Percentiles rank a stretch among this genome's conserved stretches.
Conservation (phyloP, 1,140 invertebrate species). For the Pentalonia nigronervosa region DNA sequence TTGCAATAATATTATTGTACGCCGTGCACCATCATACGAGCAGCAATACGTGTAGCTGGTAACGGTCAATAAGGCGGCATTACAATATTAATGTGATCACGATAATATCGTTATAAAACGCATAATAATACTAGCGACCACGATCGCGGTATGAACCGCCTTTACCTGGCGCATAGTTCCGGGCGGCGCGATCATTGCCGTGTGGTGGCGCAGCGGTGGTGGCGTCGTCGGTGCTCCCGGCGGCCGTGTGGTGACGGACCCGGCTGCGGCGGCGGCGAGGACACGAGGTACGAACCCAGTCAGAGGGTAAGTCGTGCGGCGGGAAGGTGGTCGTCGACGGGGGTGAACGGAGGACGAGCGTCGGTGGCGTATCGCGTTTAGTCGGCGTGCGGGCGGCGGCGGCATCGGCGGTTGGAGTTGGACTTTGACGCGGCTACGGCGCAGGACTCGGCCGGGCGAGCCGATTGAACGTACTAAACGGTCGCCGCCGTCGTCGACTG, state of each 20-base stretch:
- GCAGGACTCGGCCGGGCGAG: conserved; percentile 51
- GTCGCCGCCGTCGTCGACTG: not conserved
- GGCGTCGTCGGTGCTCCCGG: not conserved
- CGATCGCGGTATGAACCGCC: not conserved
- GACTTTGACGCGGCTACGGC: conserved; percentile 3
- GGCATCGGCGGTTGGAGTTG: not conserved
- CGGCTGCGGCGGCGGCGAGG: not conserved
- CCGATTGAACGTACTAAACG: conserved; percentile 56
- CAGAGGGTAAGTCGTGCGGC: not conserved
- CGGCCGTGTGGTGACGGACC: not conserved
- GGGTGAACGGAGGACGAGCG: not conserved
- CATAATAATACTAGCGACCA: not conserved
- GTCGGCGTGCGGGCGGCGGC: conserved; percentile 26
- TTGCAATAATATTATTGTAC: too few relatives aligned
- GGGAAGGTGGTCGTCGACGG: not conserved
- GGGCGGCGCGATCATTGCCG: conserved; percentile 46
- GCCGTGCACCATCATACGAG: too few relatives aligned
- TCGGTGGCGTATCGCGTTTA: not conserved
- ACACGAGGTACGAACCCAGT: not conserved
- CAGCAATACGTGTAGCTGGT: too few relatives aligned
- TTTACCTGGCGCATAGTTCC: conserved; percentile 48
- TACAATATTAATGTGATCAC: not conserved
- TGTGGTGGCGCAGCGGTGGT: not conserved
- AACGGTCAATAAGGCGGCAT: too few relatives aligned
- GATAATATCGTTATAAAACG: not conserved